Evolutionary conservation across 2,113 vertebrate species (phyloP).

Genomic region (Balaenoptera acutorostrata): DNA sequence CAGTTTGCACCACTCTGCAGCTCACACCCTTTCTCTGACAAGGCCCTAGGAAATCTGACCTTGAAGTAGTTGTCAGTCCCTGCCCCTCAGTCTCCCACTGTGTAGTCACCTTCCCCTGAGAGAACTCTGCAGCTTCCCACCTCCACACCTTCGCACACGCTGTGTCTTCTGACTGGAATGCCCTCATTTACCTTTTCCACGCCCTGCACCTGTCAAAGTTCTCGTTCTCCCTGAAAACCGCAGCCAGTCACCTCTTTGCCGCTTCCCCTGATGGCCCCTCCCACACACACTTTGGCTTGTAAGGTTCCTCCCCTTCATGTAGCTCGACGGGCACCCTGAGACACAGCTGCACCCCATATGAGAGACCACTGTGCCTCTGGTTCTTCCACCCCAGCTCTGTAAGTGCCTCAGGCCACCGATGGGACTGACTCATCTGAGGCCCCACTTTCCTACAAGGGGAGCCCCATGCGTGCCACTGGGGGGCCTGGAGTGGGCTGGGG

Average conservation of each 20-base stretch:
- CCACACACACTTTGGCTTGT: background rate
- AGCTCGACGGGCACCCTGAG: background rate
- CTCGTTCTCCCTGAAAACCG: background rate
- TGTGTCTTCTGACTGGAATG: background rate
- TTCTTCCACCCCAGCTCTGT: background rate
- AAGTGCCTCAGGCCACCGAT: background rate
- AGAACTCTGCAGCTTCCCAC: background rate
- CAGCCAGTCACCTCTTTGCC: no score
- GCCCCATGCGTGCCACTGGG: background rate
- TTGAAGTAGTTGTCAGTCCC: background rate
- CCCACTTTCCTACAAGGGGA: background rate
- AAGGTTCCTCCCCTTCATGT: background rate
- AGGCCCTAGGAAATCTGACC: background rate
- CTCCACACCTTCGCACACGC: background rate
- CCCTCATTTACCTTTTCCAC: background rate
- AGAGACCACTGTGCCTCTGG: background rate
- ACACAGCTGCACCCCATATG: background rate
- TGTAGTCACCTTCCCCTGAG: background rate
- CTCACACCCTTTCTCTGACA: background rate
- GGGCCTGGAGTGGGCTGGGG: background rate
- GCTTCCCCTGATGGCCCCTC: background rate
- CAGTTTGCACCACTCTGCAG: background rate
- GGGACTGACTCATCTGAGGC: background rate
- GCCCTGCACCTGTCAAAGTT: background rate
- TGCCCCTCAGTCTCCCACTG: background rate